Percentiles rank a stretch among this genome's conserved stretches.
phyloP scores from a whole-genome alignment of 2,113 vertebrate species.

The Channa maculata region DNA sequence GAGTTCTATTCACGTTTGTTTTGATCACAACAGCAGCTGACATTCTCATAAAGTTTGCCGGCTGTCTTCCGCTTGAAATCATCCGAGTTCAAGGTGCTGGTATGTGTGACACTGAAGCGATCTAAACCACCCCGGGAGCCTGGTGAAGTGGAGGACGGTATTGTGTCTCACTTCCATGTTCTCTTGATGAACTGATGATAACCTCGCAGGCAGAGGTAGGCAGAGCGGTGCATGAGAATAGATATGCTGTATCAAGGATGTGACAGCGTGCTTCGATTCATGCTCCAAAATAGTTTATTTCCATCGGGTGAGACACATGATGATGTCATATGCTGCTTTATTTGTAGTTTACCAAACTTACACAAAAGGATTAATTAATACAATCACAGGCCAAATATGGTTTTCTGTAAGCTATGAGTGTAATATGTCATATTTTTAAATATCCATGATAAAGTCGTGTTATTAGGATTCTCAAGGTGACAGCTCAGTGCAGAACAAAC shows the following conservation, averaged over 20 bases:
- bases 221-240: slow-evolving; percentile 66
- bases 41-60: slow-evolving; percentile 68
- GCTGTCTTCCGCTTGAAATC: slow-evolving; percentile 68
- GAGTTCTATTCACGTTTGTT: slow-evolving; percentile 64
- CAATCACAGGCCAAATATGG: too few relatives aligned
- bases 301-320: slow-evolving; percentile 34
- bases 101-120: slow-evolving; percentile 57
- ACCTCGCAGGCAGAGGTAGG: slow-evolving; percentile 74
- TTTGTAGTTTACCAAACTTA: neutral
- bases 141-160: slow-evolving; percentile 69
- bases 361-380: neutral
- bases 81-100: slow-evolving; percentile 66
- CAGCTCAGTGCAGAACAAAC: too few relatives aligned
- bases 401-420: too few relatives aligned
- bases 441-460: too few relatives aligned
- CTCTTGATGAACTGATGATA: slow-evolving; percentile 82
- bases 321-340: slow-evolving; percentile 30
- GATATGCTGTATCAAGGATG: slow-evolving; percentile 75
- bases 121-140: slow-evolving; percentile 60
- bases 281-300: slow-evolving; percentile 73
- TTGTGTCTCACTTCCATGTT: slow-evolving; percentile 86
- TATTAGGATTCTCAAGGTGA: too few relatives aligned
- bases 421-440: too few relatives aligned
- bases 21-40: slow-evolving; percentile 81
- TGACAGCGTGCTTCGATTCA: slow-evolving; percentile 76